Conservation (phyloP, 2,113 vertebrate species). For the Empidonax alnorum region DNA sequence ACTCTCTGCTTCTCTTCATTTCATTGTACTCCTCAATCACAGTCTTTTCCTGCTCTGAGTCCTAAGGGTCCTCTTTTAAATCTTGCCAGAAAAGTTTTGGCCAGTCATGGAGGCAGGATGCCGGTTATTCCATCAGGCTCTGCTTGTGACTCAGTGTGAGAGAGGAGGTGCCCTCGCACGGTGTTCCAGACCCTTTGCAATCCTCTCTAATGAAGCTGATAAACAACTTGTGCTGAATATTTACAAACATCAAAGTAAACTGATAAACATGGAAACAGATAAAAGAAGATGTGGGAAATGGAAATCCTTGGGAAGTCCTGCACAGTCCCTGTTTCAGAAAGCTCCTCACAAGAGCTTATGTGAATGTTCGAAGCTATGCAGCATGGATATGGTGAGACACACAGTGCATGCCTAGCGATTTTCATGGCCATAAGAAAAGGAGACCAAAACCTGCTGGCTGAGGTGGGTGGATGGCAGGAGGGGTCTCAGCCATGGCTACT, state of each 20-base stretch:
- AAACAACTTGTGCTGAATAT: not conserved
- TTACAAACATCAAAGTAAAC: not conserved
- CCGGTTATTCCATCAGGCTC: not conserved
- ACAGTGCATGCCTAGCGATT: not conserved
- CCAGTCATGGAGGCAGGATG: not conserved
- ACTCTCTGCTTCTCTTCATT: not conserved
- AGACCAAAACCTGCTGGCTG: not conserved
- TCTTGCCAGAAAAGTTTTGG: constrained; percentile 30
- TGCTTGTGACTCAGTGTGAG: not conserved
- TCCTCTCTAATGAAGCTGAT: not conserved
- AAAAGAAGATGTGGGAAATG: not conserved
- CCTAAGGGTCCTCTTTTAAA: not conserved
- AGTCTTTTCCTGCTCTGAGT: not conserved
- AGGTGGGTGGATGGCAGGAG: not conserved
- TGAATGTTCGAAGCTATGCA: not conserved
- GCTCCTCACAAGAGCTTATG: not conserved
- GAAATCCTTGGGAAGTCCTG: not conserved
- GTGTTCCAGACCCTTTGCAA: not conserved
- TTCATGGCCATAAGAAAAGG: not conserved
- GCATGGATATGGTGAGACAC: not conserved
- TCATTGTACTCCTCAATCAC: not conserved
- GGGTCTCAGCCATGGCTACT: fast-evolving
- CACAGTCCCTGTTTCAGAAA: not conserved
- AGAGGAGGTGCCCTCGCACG: not conserved
- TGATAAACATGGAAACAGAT: not conserved